A percentile compares a stretch with the other conserved stretches of the same genome.
Evolutionary conservation across 2,888 invertebrate genomes (phyloP).

Genomic region (Cephus pulcher): DNA sequence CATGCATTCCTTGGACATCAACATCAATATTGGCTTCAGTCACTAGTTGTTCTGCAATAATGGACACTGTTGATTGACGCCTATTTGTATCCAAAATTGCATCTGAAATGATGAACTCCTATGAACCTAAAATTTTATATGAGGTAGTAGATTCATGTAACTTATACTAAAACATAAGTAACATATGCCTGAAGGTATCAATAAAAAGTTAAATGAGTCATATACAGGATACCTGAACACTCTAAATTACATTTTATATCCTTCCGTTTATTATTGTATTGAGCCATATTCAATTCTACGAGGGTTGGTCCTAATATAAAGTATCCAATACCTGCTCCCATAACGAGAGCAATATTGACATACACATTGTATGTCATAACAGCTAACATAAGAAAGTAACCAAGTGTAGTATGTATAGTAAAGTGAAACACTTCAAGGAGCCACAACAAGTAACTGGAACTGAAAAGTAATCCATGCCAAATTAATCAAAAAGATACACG

Average conservation of each 20-base stretch:
- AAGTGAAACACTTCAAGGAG: constrained; percentile 68
- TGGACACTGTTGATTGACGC: constrained; percentile 46
- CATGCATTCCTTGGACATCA: constrained; percentile 24
- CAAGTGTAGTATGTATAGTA: constrained; percentile 71
- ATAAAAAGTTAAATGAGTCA: background rate
- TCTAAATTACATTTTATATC: constrained; percentile 49
- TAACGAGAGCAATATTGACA: constrained; percentile 73
- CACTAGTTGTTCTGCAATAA: constrained; percentile 48
- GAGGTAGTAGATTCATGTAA: background rate
- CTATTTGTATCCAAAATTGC: constrained; percentile 38
- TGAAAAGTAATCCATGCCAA: too few species aligned
- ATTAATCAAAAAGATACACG: too few species aligned
- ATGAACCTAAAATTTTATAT: background rate
- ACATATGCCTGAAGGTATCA: background rate
- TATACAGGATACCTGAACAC: constrained; percentile 49
- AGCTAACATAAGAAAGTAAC: constrained; percentile 78
- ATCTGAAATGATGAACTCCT: constrained; percentile 34
- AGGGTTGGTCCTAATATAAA: constrained; percentile 70
- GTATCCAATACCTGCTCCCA: constrained; percentile 74
- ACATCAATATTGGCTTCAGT: constrained; percentile 50
- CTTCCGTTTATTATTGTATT: constrained; percentile 46
- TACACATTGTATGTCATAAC: constrained; percentile 82
- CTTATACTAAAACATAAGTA: background rate
- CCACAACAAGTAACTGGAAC: too few species aligned
- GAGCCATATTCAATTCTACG: constrained; percentile 69